Base-by-base conservation (phyloP, 2,888 invertebrate species). In the Andrena hattorfiana region DNA sequence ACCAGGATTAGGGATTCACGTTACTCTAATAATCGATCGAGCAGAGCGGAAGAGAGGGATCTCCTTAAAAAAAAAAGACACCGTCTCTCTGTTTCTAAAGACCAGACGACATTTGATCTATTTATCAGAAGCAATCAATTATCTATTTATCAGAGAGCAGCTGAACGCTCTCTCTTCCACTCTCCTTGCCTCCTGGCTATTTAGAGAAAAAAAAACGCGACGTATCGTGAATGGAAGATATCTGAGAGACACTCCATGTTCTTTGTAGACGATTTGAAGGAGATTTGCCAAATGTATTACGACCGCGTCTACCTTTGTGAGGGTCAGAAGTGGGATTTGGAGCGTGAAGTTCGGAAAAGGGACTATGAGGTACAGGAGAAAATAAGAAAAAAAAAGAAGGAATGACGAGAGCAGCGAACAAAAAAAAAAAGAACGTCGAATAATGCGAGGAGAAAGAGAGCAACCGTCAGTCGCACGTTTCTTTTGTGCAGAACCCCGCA, bases 281-380 rank as follows among this genome's bases (percentile, higher is more conserved):
- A 96, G 96, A 97, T 98, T 96, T 97, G 97, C 96, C 97, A 98
- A 97, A 97, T 98, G 96, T 98, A 99, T 97, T 97, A 97, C 97
- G 97, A 98, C 95, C 98, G 98, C 96, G 97, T 99, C 97, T 97
- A 97, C 97, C 96, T 97, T 96, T 98, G 99, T 97, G 99, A 99
- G 97, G 97, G 98, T 96, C 98, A 98, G 96, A 99, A 99, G 97
- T 99, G 99, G 97, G 99, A 99, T 97, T 98, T 99, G 98, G 99
- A 99, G 97, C 97, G 98, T 96, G 98, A 99, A 97, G 99, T 99
- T 96, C 97, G 98, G 96, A 99, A 98, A 96, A 98, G 98, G 97
- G 99, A 99, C 96, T 99, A 97, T 96, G 99, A 99, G 98, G 99
- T 99, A 97, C 97, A 92, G 90, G 82, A 85, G 85, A 88, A 63